Evolutionary conservation across 2,797 vertebrate genomes (phyloP).

Genomic region (Aphelocoma californica): DNA sequence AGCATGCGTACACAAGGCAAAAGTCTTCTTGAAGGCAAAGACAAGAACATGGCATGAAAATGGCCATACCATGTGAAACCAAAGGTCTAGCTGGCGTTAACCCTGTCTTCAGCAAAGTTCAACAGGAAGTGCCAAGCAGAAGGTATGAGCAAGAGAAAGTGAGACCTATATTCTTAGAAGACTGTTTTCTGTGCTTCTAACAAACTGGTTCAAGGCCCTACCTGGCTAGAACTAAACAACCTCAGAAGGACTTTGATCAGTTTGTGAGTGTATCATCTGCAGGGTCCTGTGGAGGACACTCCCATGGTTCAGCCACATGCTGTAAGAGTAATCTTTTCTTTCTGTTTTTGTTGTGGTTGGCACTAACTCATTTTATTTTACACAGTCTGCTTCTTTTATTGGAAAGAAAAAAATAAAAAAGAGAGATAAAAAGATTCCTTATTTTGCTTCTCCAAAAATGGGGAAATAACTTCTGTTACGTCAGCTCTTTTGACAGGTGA

Average conservation of each 20-base stretch:
- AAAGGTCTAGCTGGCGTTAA: background rate
- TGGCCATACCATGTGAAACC: background rate
- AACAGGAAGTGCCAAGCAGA: background rate
- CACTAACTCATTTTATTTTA: background rate
- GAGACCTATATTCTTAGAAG: background rate
- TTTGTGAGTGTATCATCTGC: background rate
- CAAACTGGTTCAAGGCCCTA: background rate
- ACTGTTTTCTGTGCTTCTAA: background rate
- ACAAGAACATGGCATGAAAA: background rate
- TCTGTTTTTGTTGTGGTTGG: background rate
- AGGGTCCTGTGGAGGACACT: background rate
- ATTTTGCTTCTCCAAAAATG: background rate
- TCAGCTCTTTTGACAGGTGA: background rate
- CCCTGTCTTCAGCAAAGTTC: background rate
- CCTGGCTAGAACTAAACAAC: background rate
- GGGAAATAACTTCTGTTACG: background rate
- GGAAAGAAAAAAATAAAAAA: background rate
- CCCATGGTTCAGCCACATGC: background rate
- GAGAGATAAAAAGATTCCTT: background rate
- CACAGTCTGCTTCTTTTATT: background rate
- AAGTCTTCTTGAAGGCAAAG: background rate
- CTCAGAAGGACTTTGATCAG: background rate
- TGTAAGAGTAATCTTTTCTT: background rate
- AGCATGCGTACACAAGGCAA: background rate
- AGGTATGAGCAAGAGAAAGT: background rate